A percentile compares a stretch with the other conserved stretches of the same genome.
Conservation (phyloP, 2,113 vertebrate species). For the Ochotona princeps region DNA sequence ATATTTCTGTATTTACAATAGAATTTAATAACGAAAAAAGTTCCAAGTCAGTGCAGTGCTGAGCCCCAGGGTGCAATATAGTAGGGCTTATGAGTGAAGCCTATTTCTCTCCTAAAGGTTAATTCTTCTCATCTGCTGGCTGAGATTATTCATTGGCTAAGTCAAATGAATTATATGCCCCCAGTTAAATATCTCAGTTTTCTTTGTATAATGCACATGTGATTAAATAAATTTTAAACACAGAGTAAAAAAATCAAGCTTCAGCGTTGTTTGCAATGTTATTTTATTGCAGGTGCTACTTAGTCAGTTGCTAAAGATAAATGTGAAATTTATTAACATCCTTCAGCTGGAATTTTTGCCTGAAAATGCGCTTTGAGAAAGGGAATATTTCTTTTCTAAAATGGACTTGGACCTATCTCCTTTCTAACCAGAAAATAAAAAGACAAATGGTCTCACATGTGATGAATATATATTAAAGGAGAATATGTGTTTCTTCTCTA, state of each 20-base stretch:
- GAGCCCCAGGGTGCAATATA: neutral
- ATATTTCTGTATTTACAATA: neutral
- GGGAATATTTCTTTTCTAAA: constrained; percentile 61
- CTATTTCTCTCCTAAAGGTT: neutral
- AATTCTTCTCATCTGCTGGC: neutral
- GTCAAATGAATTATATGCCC: neutral
- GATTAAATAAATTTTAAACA: constrained; percentile 29
- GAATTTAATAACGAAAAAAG: neutral
- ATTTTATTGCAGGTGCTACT: constrained; percentile 45
- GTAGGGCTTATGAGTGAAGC: neutral
- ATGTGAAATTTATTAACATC: constrained; percentile 31
- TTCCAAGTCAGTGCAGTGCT: neutral
- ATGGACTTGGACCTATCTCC: constrained; percentile 40
- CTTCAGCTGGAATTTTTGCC: constrained; percentile 29
- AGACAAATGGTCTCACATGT: neutral
- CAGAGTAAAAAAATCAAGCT: constrained; percentile 29
- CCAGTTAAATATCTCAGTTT: constrained; percentile 16
- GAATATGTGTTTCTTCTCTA: constrained; percentile 3
- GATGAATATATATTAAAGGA: constrained; percentile 10
- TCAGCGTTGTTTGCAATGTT: constrained; percentile 21
- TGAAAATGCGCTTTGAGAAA: constrained; percentile 33
- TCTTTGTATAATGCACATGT: neutral
- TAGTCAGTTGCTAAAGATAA: constrained; percentile 49
- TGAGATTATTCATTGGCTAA: neutral
- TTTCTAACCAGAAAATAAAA: constrained; percentile 37